Evolutionary conservation across 1,140 invertebrate genomes (phyloP).

Genomic region (Lerema accius): DNA sequence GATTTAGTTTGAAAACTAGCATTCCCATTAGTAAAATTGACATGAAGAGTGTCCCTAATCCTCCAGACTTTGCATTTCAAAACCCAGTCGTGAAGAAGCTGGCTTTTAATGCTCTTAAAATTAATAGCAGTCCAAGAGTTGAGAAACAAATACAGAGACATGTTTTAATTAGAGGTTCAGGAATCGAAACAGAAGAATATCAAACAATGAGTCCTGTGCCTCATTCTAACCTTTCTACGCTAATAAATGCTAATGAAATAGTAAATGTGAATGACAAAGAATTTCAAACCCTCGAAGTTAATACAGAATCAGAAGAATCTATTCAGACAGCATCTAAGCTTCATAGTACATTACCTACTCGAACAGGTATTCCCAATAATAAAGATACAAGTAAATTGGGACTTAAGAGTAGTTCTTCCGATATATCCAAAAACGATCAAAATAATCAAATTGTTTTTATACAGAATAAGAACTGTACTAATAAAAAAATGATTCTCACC

Average conservation of each 20-base stretch:
- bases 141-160: slow-evolving; percentile 77
- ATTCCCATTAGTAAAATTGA: slow-evolving; percentile 80
- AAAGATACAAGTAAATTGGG: slow-evolving; percentile 53
- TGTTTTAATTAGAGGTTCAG: slow-evolving; percentile 63
- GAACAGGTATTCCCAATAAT: slow-evolving; percentile 57
- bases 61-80: slow-evolving; percentile 55
- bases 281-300: slow-evolving; percentile 55
- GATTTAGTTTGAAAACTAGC: slow-evolving; percentile 77
- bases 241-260: slow-evolving; percentile 67
- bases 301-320: slow-evolving; percentile 47
- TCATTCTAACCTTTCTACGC: slow-evolving; percentile 61
- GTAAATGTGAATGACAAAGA: slow-evolving; percentile 62
- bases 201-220: slow-evolving; percentile 27
- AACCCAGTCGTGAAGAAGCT: slow-evolving; percentile 49
- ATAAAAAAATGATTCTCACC: slow-evolving; percentile 69
- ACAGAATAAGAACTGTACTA: slow-evolving; percentile 65
- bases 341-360: slow-evolving; percentile 33
- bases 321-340: slow-evolving; percentile 25
- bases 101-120: slow-evolving; percentile 48
- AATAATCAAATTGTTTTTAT: slow-evolving; percentile 73
- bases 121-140: slow-evolving; percentile 50
- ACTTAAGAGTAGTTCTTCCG: slow-evolving; percentile 48
- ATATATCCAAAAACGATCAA: slow-evolving; percentile 50
- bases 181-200: slow-evolving; percentile 46
- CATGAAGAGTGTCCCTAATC: slow-evolving; percentile 68